Percentiles rank a stretch among this genome's conserved stretches.
Evolutionary conservation across 2,797 vertebrate species (phyloP).

Genomic region (Microchirus variegatus): DNA sequence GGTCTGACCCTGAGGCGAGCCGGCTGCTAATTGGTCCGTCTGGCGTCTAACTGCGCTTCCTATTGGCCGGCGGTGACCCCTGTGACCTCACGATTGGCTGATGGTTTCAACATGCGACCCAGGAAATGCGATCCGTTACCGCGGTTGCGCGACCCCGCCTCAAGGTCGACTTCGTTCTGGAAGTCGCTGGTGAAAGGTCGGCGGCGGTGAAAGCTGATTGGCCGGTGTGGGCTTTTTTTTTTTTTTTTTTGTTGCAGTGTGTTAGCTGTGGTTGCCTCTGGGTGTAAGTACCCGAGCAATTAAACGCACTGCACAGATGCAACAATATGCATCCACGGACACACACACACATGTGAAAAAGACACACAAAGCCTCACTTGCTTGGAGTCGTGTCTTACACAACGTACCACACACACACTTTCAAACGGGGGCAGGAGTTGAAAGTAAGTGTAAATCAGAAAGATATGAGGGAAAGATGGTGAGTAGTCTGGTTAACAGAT

Average conservation of each 20-base stretch:
- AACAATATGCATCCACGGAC: constrained; percentile 4
- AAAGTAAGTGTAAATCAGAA: constrained; percentile 81
- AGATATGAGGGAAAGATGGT: constrained; percentile 75
- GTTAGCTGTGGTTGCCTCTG: constrained; percentile 63
- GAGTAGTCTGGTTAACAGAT: constrained; percentile 78
- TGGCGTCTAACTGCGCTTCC: constrained; percentile 82
- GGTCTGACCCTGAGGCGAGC: constrained; percentile 79
- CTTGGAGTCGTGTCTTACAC: constrained; percentile 61
- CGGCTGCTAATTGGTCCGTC: constrained; percentile 81
- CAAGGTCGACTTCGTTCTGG: constrained; percentile 68
- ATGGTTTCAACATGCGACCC: constrained; percentile 78
- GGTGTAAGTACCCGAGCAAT: constrained; percentile 61
- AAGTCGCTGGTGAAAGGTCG: constrained; percentile 67
- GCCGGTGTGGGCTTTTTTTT: constrained; percentile 47
- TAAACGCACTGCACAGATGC: constrained; percentile 36
- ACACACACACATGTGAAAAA: constrained; percentile 24
- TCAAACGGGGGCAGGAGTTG: constrained; percentile 69
- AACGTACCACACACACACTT: constrained; percentile 66
- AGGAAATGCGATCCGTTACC: constrained; percentile 64
- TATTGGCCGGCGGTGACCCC: constrained; percentile 84
- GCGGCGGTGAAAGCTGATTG: constrained; percentile 61
- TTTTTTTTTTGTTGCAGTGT: too few relatives aligned
- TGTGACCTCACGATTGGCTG: constrained; percentile 82
- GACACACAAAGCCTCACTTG: constrained; percentile 25
- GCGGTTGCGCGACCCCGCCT: constrained; percentile 61